Evolutionary conservation across 2,113 vertebrate species (phyloP).

Genomic region (Cyanoliseus patagonus): DNA sequence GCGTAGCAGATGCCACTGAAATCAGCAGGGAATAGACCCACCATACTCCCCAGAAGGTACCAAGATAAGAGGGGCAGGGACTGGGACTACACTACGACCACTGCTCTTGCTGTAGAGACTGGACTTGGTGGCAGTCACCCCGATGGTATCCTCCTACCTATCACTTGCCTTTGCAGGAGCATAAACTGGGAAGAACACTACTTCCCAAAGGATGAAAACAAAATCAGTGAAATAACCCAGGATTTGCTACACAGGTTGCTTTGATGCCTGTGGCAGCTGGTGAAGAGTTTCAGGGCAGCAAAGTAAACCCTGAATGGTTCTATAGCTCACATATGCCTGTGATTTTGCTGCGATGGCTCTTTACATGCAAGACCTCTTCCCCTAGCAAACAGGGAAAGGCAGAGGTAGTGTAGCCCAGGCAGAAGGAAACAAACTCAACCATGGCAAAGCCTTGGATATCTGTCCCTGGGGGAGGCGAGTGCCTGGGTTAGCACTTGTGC

Average conservation of each 20-base stretch:
- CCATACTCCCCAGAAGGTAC: not conserved
- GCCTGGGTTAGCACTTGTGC: not conserved
- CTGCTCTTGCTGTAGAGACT: not conserved
- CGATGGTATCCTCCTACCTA: not conserved
- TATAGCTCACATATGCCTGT: not conserved
- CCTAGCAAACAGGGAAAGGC: not conserved
- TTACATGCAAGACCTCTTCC: not conserved
- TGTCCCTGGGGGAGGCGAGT: rapidly evolving
- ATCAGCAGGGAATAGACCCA: not conserved
- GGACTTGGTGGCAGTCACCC: not conserved
- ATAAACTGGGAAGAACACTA: not conserved
- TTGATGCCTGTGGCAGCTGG: not conserved
- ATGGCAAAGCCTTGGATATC: not conserved
- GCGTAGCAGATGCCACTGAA: not conserved
- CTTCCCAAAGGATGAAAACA: not conserved
- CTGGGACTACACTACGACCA: too few relatives aligned
- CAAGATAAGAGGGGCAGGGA: not conserved
- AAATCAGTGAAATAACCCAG: not conserved
- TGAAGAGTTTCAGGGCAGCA: not conserved
- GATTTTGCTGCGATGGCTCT: not conserved
- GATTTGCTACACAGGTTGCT: not conserved
- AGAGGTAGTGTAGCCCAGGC: not conserved
- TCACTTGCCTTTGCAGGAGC: not conserved
- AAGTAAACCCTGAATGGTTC: not conserved
- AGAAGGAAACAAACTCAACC: not conserved